A percentile compares a stretch with the other conserved stretches of the same genome.
Conservation (phyloP, 2,888 invertebrate genomes). For the Drosophila nigritarsus region DNA sequence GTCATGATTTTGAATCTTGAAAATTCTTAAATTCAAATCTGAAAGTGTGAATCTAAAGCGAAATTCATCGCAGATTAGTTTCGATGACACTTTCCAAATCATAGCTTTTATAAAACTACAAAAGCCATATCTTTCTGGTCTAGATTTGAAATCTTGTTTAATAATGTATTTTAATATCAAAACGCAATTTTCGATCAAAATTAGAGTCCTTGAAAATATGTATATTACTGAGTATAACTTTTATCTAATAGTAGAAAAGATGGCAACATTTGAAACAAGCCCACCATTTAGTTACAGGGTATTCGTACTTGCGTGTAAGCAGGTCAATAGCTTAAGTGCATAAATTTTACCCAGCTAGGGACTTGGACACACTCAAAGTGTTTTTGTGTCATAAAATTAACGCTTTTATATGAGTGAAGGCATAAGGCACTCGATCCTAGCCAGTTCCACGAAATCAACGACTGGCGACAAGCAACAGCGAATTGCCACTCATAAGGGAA, state of each 20-base stretch:
- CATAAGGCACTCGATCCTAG: slow-evolving; percentile 17
- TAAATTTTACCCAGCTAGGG: slow-evolving; percentile 18
- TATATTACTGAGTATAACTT: background rate
- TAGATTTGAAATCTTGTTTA: background rate
- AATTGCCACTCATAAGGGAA: slow-evolving; percentile 37
- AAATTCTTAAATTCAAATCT: too few species aligned
- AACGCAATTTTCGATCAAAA: rapidly evolving
- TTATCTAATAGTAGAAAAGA: background rate
- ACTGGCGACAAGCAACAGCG: slow-evolving; percentile 1
- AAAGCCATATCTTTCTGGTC: background rate
- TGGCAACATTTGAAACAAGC: too few species aligned
- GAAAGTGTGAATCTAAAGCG: too few species aligned
- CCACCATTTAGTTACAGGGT: background rate
- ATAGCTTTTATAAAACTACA: background rate
- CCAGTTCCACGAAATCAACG: background rate
- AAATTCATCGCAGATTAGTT: too few species aligned
- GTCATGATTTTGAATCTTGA: too few species aligned
- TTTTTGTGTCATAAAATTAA: slow-evolving; percentile 66
- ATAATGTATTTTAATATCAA: background rate
- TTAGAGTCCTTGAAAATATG: rapidly evolving
- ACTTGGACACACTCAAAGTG: slow-evolving; percentile 19
- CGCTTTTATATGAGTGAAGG: slow-evolving; percentile 56
- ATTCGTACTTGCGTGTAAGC: background rate
- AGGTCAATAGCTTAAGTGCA: slow-evolving; percentile 15
- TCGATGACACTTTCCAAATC: too few species aligned